Percentiles rank a stretch among this genome's conserved stretches.
These are phyloP conservation scores for Mythimna albipuncta DNA, from an alignment of 2,888 invertebrate genomes.

Conservation along the genomic window DNA sequence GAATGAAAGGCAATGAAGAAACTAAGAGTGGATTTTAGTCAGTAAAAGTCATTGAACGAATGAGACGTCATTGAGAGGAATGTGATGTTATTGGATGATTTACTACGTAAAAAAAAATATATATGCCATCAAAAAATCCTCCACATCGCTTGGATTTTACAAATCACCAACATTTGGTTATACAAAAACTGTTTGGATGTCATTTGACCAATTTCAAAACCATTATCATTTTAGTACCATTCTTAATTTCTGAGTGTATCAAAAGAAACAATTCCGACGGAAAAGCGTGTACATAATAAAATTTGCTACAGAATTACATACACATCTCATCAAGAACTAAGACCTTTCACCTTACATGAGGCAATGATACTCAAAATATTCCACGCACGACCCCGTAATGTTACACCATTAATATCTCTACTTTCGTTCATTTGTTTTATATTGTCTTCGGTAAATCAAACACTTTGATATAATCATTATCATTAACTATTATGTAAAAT, in stretches of 20 bases:
- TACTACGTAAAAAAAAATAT: no score
- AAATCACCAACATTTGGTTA: not conserved
- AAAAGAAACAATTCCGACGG: slow-evolving; percentile 11
- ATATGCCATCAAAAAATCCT: no score
- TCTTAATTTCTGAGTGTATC: slow-evolving; percentile 3
- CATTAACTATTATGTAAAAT: slow-evolving; percentile 27
- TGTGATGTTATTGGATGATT: no score
- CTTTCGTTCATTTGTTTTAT: slow-evolving; percentile 69
- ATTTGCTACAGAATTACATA: slow-evolving; percentile 55
- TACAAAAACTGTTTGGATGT: not conserved
- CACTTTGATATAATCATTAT: slow-evolving; percentile 35
- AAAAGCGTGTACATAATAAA: slow-evolving; percentile 49
- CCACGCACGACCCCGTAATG: slow-evolving; percentile 74
- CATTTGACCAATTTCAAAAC: slow-evolving; percentile 5
- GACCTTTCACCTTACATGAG: slow-evolving; percentile 80
- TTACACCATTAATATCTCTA: slow-evolving; percentile 72
- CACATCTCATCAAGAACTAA: slow-evolving; percentile 51
- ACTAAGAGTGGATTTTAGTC: no score
- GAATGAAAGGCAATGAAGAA: no score
- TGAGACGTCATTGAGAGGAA: no score
- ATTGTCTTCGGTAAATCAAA: slow-evolving; percentile 64
- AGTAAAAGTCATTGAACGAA: no score
- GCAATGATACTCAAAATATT: slow-evolving; percentile 73
- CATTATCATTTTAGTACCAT: not conserved
- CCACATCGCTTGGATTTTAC: not conserved